Evolutionary conservation across 1,140 invertebrate genomes (phyloP).

Genomic region (Aphidius ervi): DNA sequence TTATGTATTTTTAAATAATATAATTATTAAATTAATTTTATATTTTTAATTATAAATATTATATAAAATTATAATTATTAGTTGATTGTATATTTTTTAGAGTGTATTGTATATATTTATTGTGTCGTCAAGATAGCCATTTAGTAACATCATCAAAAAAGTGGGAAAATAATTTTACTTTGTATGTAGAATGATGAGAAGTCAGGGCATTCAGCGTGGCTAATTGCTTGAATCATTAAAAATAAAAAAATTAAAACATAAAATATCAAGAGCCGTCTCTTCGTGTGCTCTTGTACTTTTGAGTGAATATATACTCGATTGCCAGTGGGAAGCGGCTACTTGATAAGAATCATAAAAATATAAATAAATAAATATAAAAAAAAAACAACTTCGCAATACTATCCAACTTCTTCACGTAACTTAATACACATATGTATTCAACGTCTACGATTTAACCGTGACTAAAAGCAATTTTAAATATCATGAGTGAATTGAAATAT

Average conservation of each 20-base stretch:
- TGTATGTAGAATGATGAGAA: conserved; percentile 32
- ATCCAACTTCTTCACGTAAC: conserved; percentile 20
- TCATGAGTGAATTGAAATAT: too few relatives aligned
- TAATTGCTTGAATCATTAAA: conserved; percentile 56
- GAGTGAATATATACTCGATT: not conserved
- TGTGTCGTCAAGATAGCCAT: not conserved
- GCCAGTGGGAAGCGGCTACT: conserved; percentile 44
- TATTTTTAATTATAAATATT: not conserved
- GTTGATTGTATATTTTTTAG: too few relatives aligned
- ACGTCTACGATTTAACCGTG: conserved; percentile 28
- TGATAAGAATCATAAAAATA: conserved; percentile 44
- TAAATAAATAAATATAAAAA: conserved; percentile 54
- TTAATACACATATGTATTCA: too few relatives aligned
- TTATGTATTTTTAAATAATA: conserved; percentile 1
- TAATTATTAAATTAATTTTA: not conserved
- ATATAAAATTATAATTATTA: not conserved
- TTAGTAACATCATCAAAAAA: not conserved
- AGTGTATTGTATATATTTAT: conserved; percentile 1
- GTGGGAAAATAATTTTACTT: too few relatives aligned
- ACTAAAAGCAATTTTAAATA: conserved; percentile 27
- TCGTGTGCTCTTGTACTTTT: conserved; percentile 23
- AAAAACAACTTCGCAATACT: conserved; percentile 35
- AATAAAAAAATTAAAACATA: conserved; percentile 40
- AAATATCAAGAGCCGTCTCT: too few relatives aligned
- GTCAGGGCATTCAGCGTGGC: conserved; percentile 52